phyloP scores from a whole-genome alignment of 2,113 vertebrate species.

The Corynorhinus townsendii region DNA sequence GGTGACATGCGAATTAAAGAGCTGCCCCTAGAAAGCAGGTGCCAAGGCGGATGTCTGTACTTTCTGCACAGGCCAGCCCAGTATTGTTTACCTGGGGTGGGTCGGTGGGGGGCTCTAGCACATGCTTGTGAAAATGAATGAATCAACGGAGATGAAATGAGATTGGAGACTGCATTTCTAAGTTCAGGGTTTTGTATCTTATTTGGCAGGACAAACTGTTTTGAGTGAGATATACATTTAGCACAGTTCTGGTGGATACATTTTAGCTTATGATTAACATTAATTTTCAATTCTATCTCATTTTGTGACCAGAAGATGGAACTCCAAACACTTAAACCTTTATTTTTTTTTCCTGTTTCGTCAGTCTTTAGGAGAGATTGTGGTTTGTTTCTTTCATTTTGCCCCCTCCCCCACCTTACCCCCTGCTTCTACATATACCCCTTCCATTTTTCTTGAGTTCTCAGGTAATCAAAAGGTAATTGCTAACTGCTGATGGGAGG shows the following conservation, averaged over 20 bases:
- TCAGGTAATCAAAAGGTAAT: constrained; percentile 10
- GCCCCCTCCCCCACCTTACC: no score
- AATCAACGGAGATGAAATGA: neutral
- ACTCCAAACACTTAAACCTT: constrained; percentile 21
- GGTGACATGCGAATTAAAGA: neutral
- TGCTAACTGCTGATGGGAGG: neutral
- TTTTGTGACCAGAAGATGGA: constrained; percentile 51
- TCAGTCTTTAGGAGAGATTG: neutral
- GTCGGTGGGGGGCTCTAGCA: neutral
- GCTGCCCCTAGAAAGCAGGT: neutral
- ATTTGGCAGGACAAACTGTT: neutral
- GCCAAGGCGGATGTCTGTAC: neutral
- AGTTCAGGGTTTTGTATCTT: neutral
- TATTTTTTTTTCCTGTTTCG: neutral
- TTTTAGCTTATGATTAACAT: neutral
- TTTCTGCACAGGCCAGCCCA: neutral
- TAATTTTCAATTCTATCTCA: neutral
- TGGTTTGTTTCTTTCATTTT: neutral
- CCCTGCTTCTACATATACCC: neutral
- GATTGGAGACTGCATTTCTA: neutral
- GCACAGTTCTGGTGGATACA: neutral
- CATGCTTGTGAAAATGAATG: neutral
- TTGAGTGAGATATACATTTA: neutral
- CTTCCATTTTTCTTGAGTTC: neutral
- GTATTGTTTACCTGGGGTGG: neutral